phyloP scores from a whole-genome alignment of 1,140 invertebrate genomes.

The Drosophila guanche region DNA sequence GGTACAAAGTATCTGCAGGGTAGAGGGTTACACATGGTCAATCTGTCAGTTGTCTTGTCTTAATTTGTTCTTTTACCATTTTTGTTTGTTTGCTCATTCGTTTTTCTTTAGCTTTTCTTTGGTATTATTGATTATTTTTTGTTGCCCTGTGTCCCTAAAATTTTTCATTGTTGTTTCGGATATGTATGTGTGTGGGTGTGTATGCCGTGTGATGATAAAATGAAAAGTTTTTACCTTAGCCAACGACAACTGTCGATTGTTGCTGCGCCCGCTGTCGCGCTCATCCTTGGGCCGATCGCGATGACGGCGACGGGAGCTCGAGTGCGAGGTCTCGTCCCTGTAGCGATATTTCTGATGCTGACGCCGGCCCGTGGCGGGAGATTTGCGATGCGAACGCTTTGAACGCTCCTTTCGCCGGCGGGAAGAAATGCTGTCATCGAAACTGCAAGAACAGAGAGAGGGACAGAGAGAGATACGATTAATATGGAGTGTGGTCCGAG shows the following conservation, averaged over 20 bases:
- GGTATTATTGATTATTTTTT: slow-evolving; percentile 30
- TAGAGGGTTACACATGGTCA: too few relatives aligned
- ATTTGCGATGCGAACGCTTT: slow-evolving; percentile 86
- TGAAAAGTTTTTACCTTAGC: slow-evolving; percentile 84
- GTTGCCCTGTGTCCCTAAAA: slow-evolving; percentile 57
- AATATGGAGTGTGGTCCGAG: slow-evolving; percentile 19
- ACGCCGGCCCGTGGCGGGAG: slow-evolving; percentile 85
- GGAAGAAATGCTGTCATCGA: slow-evolving; percentile 85
- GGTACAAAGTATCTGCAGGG: too few relatives aligned
- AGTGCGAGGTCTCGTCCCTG: slow-evolving; percentile 84
- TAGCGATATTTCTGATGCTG: slow-evolving; percentile 85
- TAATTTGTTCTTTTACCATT: slow-evolving; percentile 65
- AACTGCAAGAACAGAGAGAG: slow-evolving; percentile 83
- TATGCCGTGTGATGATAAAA: slow-evolving; percentile 56
- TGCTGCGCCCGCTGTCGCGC: slow-evolving; percentile 78
- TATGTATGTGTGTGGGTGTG: slow-evolving; percentile 28
- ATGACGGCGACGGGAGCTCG: slow-evolving; percentile 75
- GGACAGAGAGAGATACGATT: slow-evolving; percentile 23
- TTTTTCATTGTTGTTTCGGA: slow-evolving; percentile 54
- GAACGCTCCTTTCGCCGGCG: slow-evolving; percentile 86
- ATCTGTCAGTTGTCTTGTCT: slow-evolving; percentile 1
- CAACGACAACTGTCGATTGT: slow-evolving; percentile 74
- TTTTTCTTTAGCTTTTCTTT: slow-evolving; percentile 3
- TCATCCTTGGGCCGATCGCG: slow-evolving; percentile 81
- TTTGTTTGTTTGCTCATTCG: slow-evolving; percentile 44